These are phyloP conservation scores for Calypte anna DNA, from an alignment of 2,113 vertebrate genomes.

Conservation along the genomic window DNA sequence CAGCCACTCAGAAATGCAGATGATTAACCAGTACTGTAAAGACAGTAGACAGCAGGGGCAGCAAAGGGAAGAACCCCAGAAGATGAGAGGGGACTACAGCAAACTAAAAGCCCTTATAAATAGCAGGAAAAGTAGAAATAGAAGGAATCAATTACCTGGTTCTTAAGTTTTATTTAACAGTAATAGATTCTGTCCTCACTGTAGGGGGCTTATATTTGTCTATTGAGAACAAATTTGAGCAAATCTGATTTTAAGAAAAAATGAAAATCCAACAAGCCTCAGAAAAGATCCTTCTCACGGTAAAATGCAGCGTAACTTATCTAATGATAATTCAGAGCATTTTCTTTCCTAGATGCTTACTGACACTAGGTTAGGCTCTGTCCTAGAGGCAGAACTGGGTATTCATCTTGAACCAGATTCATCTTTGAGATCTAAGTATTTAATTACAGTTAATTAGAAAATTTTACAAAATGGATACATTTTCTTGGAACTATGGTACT, in stretches of 20 bases:
- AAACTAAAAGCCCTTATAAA: conserved; percentile 94
- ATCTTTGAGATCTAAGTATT: conserved; percentile 43
- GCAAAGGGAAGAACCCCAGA: conserved; percentile 75
- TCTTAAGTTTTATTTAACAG: conserved; percentile 73
- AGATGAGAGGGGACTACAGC: conserved; percentile 89
- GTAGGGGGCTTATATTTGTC: conserved; percentile 47
- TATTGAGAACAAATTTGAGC: conserved; percentile 46
- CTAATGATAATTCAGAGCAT: conserved; percentile 46
- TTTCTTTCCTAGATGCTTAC: conserved; percentile 53
- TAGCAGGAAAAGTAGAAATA: conserved; percentile 92
- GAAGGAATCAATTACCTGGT: conserved; percentile 87
- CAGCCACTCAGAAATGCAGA: conserved; percentile 89
- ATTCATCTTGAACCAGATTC: conserved; percentile 75
- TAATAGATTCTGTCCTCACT: conserved; percentile 26
- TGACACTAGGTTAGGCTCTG: conserved; percentile 52
- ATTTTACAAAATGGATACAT: neutral
- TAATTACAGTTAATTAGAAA: conserved; percentile 35
- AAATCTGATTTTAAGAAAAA: conserved; percentile 35
- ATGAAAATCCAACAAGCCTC: neutral
- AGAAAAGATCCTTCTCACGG: conserved; percentile 10
- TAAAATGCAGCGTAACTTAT: conserved; percentile 52
- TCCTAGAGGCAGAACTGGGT: conserved; percentile 49
- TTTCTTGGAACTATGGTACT: neutral
- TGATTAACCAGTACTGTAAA: conserved; percentile 95
- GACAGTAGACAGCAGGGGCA: conserved; percentile 86